Evolutionary conservation across 2,113 vertebrate species (phyloP), one percentile per base, ranked within the genome.

Genomic region (Caracal caracal): DNA sequence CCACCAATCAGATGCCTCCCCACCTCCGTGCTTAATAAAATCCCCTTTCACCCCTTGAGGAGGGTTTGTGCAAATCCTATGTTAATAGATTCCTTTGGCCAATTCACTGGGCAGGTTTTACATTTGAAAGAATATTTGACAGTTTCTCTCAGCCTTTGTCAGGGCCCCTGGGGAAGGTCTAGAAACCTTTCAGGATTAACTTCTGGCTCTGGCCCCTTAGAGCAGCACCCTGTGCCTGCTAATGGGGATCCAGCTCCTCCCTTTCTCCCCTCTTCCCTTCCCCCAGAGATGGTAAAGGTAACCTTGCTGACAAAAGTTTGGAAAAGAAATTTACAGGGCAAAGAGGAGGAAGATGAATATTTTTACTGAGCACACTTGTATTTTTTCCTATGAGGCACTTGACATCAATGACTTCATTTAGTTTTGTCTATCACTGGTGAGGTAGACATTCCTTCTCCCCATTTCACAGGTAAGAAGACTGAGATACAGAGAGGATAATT

Each of bases 61-160:
- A 98, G 98, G 89, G 83, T 30, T n/a, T 89, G 85, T 97, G 93
- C 65, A 93, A 92, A 68, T 98, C 98, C 98, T 97, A 95, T 92
- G 94, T 92, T 94, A 98, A 98, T 98, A 90, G 84, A 90, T 97
- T 96, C 88, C 88, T 99, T 98, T 98, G 98, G 97, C 98, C 96
- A 80, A 90, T 98, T 99, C 97, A 81, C 97, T 97, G 98, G 85
- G 93, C 92, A 94, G 89, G 92, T 98, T 98, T 97, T 98, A 98
- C 98, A 99, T 99, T 98, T 98, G 98, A 98, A 99, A 99, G 99
- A 97, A 98, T 98, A 98, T 99, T 99, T 99, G 98, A 99, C 97
- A 99, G 88, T 98, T 99, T 98, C 98, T 97, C 95, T 98, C 98
- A 95, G 93, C 96, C 97, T 98, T 98, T 99, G 98, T 98, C 97